Base-by-base conservation (phyloP, 2,888 invertebrate species). In the Thalpophila matura region DNA sequence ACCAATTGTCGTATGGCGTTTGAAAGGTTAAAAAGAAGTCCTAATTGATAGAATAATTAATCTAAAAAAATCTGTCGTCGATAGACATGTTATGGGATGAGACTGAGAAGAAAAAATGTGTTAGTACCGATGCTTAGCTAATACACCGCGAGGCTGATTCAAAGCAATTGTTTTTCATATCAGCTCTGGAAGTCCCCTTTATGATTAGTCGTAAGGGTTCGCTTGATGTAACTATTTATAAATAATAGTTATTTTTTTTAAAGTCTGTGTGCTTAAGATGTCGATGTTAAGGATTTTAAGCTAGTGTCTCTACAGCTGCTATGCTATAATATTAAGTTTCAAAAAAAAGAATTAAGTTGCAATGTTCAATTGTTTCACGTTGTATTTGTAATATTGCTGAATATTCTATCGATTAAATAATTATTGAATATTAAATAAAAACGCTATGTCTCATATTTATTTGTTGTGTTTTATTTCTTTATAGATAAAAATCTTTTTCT, bases 301-400 rank as follows among this genome's bases (percentile, higher is more conserved):
- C 87, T 90, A 87, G 83, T 84, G 69, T 87, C 84, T 64, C 57
- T 22, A 83, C 83, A 83, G 89, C 90, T 88, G 91, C 90, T 88
- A 86, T 80, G 91, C 89, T 90, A 80, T 85, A 77, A 81, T 92
- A 92, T 93, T 94, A 93, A 92, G 94, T 94, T 94, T 93, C 72
- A 58, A 68, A 86, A 88, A 89, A 87, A 86, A 86, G 76, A 62
- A 85, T 90, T 93, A 84, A 87, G 89, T 95, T 94, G 95, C 95
- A 85, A 88, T 89, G 86, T 93, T 92, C 86, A 80, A 91, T 93
- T 91, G 90, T 93, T 95, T 93, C 90, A 90, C 89, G 94, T 95
- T 95, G 93, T 95, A 94, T 94, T 94, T 94, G 91, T 94, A 93
- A 92, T 88, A 90, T 89, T 93, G 93, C 94, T 94, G 86, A 90